Evolutionary conservation across 2,888 invertebrate genomes (phyloP).

Genomic region (Acanthacorydalis orientalis): DNA sequence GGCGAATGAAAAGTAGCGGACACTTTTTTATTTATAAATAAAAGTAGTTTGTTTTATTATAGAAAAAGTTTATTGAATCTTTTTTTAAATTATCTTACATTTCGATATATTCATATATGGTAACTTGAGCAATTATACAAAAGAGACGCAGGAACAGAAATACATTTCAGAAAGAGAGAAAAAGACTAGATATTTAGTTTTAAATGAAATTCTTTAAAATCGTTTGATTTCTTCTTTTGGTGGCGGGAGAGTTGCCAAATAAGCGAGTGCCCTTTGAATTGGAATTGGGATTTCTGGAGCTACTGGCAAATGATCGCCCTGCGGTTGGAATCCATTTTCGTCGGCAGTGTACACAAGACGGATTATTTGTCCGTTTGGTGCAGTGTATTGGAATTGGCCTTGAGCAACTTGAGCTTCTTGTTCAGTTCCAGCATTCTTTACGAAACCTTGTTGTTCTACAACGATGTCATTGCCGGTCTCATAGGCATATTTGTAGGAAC

Average conservation of each 20-base stretch:
- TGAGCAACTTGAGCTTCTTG: conserved; percentile 36
- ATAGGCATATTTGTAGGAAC: conserved; percentile 28
- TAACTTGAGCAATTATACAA: too few species aligned
- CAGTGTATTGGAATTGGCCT: conserved; percentile 40
- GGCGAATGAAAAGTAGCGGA: too few species aligned
- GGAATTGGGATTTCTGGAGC: conserved; percentile 53
- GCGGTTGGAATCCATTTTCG: conserved; percentile 52
- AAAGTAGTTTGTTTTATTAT: too few species aligned
- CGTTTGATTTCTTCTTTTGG: conserved; percentile 20
- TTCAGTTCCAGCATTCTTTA: conserved; percentile 35
- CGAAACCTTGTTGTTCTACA: conserved; percentile 37
- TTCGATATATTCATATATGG: too few species aligned
- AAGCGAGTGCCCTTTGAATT: conserved; percentile 47
- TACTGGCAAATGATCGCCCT: conserved; percentile 41
- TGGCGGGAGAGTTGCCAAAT: conserved; percentile 45
- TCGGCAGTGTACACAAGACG: conserved; percentile 46
- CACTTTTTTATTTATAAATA: too few species aligned
- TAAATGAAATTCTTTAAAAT: conserved; percentile 1
- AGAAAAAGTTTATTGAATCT: too few species aligned
- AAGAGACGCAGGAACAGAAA: too few species aligned
- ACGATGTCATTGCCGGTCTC: conserved; percentile 41
- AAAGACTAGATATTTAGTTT: not conserved
- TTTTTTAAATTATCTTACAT: too few species aligned
- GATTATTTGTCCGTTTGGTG: conserved; percentile 30
- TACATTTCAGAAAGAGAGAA: too few species aligned